phyloP scores from a whole-genome alignment of 2,888 invertebrate species.

The Mesochorus sp. region DNA sequence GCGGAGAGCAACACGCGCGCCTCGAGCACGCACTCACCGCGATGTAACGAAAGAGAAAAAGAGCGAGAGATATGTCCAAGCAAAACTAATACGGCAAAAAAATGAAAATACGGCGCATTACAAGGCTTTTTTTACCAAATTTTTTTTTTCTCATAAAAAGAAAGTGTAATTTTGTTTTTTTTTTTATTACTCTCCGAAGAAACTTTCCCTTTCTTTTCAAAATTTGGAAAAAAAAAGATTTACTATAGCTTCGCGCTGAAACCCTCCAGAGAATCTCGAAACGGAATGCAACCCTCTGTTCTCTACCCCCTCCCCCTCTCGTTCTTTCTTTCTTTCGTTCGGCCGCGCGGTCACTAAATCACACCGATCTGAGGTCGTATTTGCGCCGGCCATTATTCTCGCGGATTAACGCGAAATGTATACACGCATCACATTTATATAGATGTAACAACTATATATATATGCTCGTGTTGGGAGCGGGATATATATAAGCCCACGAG shows the following conservation, averaged over 20 bases:
- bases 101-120: too few species aligned
- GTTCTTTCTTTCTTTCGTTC: neutral
- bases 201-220: neutral
- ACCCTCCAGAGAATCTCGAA: neutral
- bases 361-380: conserved; percentile 33
- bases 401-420: conserved; percentile 37
- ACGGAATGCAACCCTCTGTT: neutral
- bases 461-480: too few species aligned
- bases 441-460: conserved; percentile 36
- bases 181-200: neutral
- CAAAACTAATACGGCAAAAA: too few species aligned
- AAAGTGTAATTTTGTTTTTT: neutral
- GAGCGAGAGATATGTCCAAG: too few species aligned
- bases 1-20: conserved; percentile 42
- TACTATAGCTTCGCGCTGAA: too few species aligned
- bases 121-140: neutral
- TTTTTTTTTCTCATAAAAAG: too few species aligned
- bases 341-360: conserved; percentile 50
- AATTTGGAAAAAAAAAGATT: too few species aligned
- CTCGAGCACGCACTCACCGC: conserved; percentile 15
- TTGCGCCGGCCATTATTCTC: conserved; percentile 17
- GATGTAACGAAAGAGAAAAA: neutral
- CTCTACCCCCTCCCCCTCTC: neutral
- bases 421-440: conserved; percentile 1
- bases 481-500: neutral